A percentile compares a stretch with the other conserved stretches of the same genome.
Conservation (phyloP, 2,888 invertebrate species). For the Calameuta filiformis region DNA sequence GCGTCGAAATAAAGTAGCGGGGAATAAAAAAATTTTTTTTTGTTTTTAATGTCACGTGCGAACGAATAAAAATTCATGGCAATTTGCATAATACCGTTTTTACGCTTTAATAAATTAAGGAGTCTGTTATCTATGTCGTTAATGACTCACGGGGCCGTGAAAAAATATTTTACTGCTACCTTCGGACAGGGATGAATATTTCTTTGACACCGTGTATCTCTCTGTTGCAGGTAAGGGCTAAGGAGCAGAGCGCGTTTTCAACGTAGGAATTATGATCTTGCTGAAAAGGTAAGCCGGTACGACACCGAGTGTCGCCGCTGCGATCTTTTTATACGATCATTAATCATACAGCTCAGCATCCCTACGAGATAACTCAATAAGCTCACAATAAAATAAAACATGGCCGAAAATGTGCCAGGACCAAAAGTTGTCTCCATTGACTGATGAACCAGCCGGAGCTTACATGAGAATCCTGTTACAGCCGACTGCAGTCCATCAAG, state of each 20-base stretch:
- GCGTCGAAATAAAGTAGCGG: no score
- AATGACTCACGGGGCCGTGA: no score
- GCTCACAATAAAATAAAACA: slow-evolving; percentile 1
- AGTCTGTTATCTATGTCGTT: no score
- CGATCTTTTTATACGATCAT: slow-evolving; percentile 11
- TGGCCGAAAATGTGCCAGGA: not conserved
- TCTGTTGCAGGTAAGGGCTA: slow-evolving; percentile 9
- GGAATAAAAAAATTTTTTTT: no score
- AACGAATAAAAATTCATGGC: not conserved
- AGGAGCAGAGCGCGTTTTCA: not conserved
- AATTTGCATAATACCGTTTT: not conserved
- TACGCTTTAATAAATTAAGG: no score
- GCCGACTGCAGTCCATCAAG: not conserved
- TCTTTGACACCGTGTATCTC: not conserved
- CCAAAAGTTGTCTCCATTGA: not conserved
- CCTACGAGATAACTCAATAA: slow-evolving; percentile 20
- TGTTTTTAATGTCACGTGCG: not conserved
- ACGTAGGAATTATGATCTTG: not conserved
- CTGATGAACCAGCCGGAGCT: not conserved
- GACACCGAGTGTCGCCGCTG: not conserved
- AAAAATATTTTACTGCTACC: not conserved
- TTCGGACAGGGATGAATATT: not conserved
- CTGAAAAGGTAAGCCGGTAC: slow-evolving; percentile 5
- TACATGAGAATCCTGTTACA: slow-evolving; percentile 2
- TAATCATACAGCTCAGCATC: slow-evolving; percentile 10